Evolutionary conservation across 1,140 invertebrate genomes (phyloP), one percentile per base, ranked within the genome.

Genomic region (Pectinophora gossypiella): DNA sequence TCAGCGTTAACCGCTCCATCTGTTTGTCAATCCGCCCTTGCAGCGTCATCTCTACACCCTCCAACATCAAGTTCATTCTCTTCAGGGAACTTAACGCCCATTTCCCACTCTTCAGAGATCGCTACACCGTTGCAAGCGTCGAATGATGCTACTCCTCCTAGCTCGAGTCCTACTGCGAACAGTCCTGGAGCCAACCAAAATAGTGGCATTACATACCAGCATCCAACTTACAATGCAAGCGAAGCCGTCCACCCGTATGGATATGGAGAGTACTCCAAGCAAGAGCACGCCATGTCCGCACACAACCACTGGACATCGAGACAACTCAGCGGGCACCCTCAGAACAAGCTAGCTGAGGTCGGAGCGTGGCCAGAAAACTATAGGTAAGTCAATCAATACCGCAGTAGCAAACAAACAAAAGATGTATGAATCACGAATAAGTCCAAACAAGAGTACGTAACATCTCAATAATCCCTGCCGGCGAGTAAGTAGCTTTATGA

Each of bases 351-450:
- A 20, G 73, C 80, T 20, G 87, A 89, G 69, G 84, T 89, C 36
- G 61, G 85, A 51, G 69, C 79, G 3, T 89, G 87, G 87, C 76
- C 85, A 50, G 87, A 89, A 74, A 89, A 89, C 74, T 89, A 89
- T 77, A 88, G 87, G 87, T 89, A 63, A 87, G 80, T 53, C 38
- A 21, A 57, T 53, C 20, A 16, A 45, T 48, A 55, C 43, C 53
- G 44, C 51, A 40, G 46, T 56, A 43, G 43, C 38, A 38, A 22
- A 38, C 42, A 51, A 47, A 54, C 51, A 48, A 27, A 22, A 51
- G 16, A 16, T 22, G n/a, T 16, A 15, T 21, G 45, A 56, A 38
- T 54, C 19, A 51, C 49, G 54, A 46, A 54, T n/a, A n/a, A n/a
- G n/a, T n/a, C n/a, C 43, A 54, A 60, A 23, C 38, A 44, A 42